Evolutionary conservation across 2,797 vertebrate species (phyloP), one percentile per base, ranked within the genome.

Genomic region (Typhlichthys subterraneus): DNA sequence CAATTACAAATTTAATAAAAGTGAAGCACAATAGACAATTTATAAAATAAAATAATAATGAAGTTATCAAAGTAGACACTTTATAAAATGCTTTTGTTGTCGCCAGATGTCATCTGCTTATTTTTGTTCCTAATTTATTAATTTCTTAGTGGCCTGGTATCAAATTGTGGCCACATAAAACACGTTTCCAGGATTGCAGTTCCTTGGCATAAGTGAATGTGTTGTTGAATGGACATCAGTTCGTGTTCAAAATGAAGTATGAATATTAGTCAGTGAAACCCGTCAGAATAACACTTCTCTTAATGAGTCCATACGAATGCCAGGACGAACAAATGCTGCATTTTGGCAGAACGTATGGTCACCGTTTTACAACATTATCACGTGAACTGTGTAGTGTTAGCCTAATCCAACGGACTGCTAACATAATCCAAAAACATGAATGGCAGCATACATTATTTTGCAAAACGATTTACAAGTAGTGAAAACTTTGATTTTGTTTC

Each of bases 171-270:
- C 8, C 46, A 64, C 47, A 60, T 58, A 54, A 63, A 54, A 61
- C 70, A 65, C 68, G 59, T 61, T 70, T 59, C 47, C 60, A 58
- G 48, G 53, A 59, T 79, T 69, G 70, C 70, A 75, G 67, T 84
- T 86, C 90, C 88, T 91, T 94, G 93, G 93, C 92, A 91, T 77
- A 73, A 58, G 54, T 66, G 63, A 76, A 91, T 82, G 91, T 93
- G 92, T 94, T 93, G 91, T 89, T 86, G 89, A 88, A 88, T 84
- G 82, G 81, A 84, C 90, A 91, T 91, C 92, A 91, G 89, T 92
- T 90, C 85, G 70, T 61, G 76, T 85, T 88, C 83, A 84, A 85
- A 91, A 90, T 90, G 86, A 83, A 90, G 87, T 69, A 88, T 83
- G 89, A 92, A 91, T 90, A 90, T 89, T 93, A 90, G 88, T 90